Evolutionary conservation across 2,113 vertebrate species (phyloP).

Genomic region (Engraulis encrasicolus): DNA sequence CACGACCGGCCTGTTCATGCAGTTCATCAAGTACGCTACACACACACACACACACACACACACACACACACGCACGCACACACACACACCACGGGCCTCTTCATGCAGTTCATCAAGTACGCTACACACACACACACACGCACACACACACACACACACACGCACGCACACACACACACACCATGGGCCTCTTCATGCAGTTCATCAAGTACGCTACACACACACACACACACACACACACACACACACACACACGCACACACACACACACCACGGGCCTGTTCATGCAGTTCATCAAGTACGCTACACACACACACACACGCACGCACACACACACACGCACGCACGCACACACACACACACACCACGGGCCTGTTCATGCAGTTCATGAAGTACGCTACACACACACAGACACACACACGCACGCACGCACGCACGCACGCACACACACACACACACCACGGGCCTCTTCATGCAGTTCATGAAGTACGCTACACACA

Average conservation of each 20-base stretch:
- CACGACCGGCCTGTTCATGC: conserved; percentile 86
- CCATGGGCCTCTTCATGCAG: no score
- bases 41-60: neutral
- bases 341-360: no score
- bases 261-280: no score
- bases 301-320: neutral
- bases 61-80: neutral
- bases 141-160: neutral
- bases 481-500: neutral
- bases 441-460: neutral
- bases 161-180: neutral
- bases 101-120: no score
- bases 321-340: neutral
- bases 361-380: no score
- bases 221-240: neutral
- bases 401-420: neutral
- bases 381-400: neutral
- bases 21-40: conserved; percentile 85
- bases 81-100: neutral
- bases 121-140: neutral
- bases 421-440: neutral
- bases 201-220: no score
- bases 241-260: neutral
- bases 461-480: no score
- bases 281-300: no score